Evolutionary conservation across 2,888 invertebrate species (phyloP).

Genomic region (Myopa testacea): DNA sequence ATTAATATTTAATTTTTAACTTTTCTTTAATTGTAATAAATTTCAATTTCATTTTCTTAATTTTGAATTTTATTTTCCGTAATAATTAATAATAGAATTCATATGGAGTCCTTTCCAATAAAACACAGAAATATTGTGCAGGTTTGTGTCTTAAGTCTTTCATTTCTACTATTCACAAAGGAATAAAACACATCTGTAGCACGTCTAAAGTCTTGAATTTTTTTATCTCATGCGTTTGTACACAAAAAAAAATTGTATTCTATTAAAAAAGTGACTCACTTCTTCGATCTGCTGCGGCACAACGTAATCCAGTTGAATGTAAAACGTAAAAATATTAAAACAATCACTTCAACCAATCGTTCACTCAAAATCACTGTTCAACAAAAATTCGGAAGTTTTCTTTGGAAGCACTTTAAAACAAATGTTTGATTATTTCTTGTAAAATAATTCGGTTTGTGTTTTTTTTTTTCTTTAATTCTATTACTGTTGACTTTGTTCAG

Average conservation of each 20-base stretch:
- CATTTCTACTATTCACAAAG: background rate
- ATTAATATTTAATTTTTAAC: too few relatives aligned
- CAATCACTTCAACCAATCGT: background rate
- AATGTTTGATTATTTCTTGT: background rate
- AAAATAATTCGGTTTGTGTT: background rate
- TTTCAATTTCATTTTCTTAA: too few relatives aligned
- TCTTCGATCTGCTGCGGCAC: background rate
- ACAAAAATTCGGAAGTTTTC: background rate
- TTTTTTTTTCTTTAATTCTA: background rate
- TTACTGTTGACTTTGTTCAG: background rate
- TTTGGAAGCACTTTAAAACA: background rate
- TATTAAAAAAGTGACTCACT: conserved; percentile 16
- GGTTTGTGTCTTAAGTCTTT: conserved; percentile 40
- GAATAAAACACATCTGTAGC: background rate
- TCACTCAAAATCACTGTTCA: background rate
- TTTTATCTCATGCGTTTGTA: background rate
- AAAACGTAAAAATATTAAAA: background rate
- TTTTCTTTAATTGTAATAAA: too few relatives aligned
- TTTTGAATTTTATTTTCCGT: too few relatives aligned
- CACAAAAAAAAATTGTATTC: background rate
- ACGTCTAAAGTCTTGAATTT: background rate
- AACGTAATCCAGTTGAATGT: conserved; percentile 18
- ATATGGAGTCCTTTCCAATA: too few relatives aligned
- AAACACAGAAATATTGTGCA: background rate
- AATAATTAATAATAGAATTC: too few relatives aligned